Base-by-base conservation (phyloP, 2,797 vertebrate species). In the Semotilus atromaculatus region DNA sequence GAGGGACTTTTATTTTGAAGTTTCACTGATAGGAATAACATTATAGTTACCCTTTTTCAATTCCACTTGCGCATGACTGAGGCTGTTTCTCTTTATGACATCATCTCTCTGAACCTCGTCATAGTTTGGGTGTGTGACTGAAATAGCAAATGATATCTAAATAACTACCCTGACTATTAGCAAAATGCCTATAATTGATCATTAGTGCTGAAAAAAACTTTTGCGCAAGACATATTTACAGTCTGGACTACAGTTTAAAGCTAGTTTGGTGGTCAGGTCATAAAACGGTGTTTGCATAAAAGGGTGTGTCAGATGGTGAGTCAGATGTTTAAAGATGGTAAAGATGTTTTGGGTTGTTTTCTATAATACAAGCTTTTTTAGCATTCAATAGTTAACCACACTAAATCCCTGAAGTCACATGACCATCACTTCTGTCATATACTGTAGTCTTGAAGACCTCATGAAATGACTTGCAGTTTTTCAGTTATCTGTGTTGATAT, bases 91-190 rank as follows among this genome's bases (percentile, higher is more conserved):
- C n/a, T 80, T 77, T 72, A 55, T 62, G 29, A 51, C 75, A 80
- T 66, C 72, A 79, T 86, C 45, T 53, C 67, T 88, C 86, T 89
- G 82, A 89, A 88, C 51, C 74, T 82, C 66, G n/a, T 87, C 79
- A 83, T 84, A 66, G 86, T 83, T 87, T 85, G 81, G 88, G 80
- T 89, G 86, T 88, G 86, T 80, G 75, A 83, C 64, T 64, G 66
- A 82, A 76, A 34, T 38, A 43, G 68, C 29, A 58, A 38, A 81
- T 58, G 0, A 3, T 26, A 13, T 55, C 7, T 48, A 67, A 67
- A 23, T 70, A 26, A 70, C 40, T 21, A 29, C 38, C 26, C 29
- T 31, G 29, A 51, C 18, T 43, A 11, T 70, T 21, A 48, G 55
- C 7, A 62, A n/a, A 45, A 62, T 26, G 38, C 19, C 34, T 53